Conservation (phyloP, 2,888 invertebrate species). For the Trilocha varians region DNA sequence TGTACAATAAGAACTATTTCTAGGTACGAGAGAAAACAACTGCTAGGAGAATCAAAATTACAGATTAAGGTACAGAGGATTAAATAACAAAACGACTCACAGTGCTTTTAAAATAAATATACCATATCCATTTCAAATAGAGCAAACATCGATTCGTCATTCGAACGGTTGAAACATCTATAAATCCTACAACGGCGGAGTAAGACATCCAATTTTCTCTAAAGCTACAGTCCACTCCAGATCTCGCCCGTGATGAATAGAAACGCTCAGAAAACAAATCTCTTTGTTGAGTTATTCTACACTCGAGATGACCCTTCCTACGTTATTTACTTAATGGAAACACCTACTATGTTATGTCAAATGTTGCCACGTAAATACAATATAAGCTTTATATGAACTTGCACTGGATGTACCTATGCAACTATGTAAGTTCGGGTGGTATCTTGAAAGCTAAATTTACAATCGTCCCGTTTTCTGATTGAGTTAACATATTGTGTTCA, state of each 20-base stretch:
- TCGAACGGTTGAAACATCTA: constrained; percentile 40
- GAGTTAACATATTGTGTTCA: no score
- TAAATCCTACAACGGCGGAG: constrained; percentile 52
- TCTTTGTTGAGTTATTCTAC: constrained; percentile 48
- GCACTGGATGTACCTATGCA: no score
- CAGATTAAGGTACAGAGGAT: no score
- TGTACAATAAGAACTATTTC: no score
- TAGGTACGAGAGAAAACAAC: no score
- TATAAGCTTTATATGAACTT: no score
- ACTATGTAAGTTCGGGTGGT: no score
- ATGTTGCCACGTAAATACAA: background rate
- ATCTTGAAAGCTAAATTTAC: no score
- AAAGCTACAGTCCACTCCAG: constrained; percentile 60
- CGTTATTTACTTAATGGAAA: constrained; percentile 34
- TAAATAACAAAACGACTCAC: no score
- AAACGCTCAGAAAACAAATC: constrained; percentile 52
- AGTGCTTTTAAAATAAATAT: constrained; percentile 1
- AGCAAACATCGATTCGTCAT: constrained; percentile 10
- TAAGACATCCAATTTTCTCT: constrained; percentile 67
- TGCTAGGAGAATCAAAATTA: no score
- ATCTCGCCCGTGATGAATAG: constrained; percentile 63
- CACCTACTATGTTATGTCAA: constrained; percentile 3
- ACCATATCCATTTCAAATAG: constrained; percentile 19
- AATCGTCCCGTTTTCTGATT: no score
- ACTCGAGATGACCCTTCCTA: constrained; percentile 35